These are phyloP conservation scores for Enteromius mattozi DNA, from an alignment of 2,797 vertebrate species.

Conservation along the genomic window DNA sequence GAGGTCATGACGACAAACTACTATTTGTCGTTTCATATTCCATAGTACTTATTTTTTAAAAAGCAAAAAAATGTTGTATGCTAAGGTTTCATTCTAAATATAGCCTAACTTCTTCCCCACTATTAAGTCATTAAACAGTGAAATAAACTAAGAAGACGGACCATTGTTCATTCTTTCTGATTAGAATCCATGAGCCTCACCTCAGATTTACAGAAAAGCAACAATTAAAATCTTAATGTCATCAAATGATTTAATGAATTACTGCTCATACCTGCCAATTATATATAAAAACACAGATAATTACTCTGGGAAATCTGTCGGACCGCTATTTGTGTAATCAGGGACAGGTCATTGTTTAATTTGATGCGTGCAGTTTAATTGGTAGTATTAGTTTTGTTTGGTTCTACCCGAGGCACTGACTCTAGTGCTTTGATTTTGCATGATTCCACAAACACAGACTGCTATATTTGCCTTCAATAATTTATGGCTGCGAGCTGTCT, in stretches of 20 bases:
- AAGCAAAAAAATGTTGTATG: neutral
- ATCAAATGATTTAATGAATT: constrained; percentile 51
- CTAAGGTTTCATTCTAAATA: neutral
- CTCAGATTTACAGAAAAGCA: constrained; percentile 3
- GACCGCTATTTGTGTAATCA: constrained; percentile 49
- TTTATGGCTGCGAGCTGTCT: neutral
- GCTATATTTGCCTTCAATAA: neutral
- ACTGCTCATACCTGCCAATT: constrained; percentile 43
- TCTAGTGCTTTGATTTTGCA: constrained; percentile 13
- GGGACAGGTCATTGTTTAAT: constrained; percentile 54
- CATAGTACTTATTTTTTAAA: no score
- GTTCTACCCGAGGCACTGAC: constrained; percentile 20
- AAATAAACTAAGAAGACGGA: neutral
- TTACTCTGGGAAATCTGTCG: constrained; percentile 38
- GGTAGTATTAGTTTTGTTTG: constrained; percentile 51
- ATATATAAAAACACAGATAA: constrained; percentile 50
- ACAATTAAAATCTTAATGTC: constrained; percentile 42
- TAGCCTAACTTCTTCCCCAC: neutral
- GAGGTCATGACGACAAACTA: neutral
- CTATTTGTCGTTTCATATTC: neutral
- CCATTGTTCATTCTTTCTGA: neutral
- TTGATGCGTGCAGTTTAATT: constrained; percentile 49
- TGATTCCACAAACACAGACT: neutral
- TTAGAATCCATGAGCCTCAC: constrained; percentile 16
- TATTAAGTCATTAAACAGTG: neutral